Percentiles rank a stretch among this genome's conserved stretches.
These are phyloP conservation scores for Drosophila prolongata DNA, from an alignment of 2,888 invertebrate species.

Conservation along the genomic window DNA sequence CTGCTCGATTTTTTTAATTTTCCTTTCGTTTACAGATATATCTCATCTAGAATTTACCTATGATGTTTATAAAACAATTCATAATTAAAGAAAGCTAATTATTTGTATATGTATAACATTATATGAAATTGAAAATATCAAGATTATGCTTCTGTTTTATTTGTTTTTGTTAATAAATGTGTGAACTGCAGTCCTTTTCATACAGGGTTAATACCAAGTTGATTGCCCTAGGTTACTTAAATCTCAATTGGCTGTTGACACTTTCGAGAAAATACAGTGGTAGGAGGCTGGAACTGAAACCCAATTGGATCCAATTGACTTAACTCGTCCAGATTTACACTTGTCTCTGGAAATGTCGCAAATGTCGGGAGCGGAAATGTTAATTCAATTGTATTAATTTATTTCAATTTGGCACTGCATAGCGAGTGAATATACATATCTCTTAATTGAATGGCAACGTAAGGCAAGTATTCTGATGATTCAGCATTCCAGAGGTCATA, in stretches of 20 bases:
- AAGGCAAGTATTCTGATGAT: constrained; percentile 15
- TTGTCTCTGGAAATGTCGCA: constrained; percentile 25
- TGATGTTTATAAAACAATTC: too few species aligned
- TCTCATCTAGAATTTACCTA: neutral
- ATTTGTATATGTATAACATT: too few species aligned
- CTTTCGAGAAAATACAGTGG: constrained; percentile 6
- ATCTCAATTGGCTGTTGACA: constrained; percentile 33
- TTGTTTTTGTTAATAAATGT: too few species aligned
- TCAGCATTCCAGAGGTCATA: constrained; percentile 32
- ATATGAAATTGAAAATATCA: too few species aligned
- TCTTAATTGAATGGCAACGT: constrained; percentile 13
- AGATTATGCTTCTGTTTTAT: too few species aligned
- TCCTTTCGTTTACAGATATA: too few species aligned
- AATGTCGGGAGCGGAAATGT: constrained; percentile 61
- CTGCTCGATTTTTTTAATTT: constrained; percentile 10
- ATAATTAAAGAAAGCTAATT: too few species aligned
- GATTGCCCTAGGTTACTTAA: constrained; percentile 36
- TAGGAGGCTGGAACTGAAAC: constrained; percentile 12
- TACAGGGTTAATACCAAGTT: constrained; percentile 15
- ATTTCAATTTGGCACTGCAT: constrained; percentile 46
- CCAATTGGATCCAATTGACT: constrained; percentile 65
- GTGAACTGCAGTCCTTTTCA: constrained; percentile 11
- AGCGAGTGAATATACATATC: constrained; percentile 20
- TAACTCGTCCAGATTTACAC: constrained; percentile 38
- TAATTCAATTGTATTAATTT: constrained; percentile 63